A percentile compares a stretch with the other conserved stretches of the same genome.
These are phyloP conservation scores for Parnassius glacialis DNA, from an alignment of 2,888 invertebrate species.

Conservation along the genomic window DNA sequence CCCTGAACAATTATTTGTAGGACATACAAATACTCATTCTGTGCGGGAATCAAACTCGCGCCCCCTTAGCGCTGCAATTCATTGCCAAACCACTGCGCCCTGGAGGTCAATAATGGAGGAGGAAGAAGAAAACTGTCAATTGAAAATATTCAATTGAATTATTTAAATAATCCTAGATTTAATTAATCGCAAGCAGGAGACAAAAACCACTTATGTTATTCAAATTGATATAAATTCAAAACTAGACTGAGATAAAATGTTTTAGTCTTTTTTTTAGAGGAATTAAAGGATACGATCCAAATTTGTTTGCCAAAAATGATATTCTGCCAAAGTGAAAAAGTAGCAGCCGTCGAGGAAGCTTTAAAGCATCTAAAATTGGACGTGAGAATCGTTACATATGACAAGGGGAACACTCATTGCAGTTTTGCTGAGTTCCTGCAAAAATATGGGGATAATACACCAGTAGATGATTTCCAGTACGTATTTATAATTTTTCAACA, in stretches of 20 bases:
- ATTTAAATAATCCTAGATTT: background rate
- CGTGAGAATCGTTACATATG: slow-evolving; percentile 43
- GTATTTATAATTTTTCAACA: slow-evolving; percentile 1
- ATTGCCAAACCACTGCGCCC: no score
- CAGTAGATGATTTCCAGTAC: slow-evolving; percentile 31
- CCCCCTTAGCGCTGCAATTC: no score
- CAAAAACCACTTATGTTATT: no score
- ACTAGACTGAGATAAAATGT: background rate
- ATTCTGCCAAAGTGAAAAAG: slow-evolving; percentile 30
- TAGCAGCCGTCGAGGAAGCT: slow-evolving; percentile 38
- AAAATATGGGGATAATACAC: slow-evolving; percentile 29
- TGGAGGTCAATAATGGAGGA: no score
- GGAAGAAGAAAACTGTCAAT: no score
- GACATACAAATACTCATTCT: no score
- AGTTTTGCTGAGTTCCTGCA: slow-evolving; percentile 27
- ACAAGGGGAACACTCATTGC: slow-evolving; percentile 12
- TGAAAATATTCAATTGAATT: background rate
- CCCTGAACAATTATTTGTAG: no score
- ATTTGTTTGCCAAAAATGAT: slow-evolving; percentile 28
- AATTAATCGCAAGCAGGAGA: no score
- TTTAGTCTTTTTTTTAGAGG: slow-evolving; percentile 25
- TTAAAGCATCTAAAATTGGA: slow-evolving; percentile 42
- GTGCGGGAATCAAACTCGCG: no score
- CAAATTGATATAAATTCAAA: no score
- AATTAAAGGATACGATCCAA: slow-evolving; percentile 27